Evolutionary conservation across 2,888 invertebrate genomes (phyloP), one percentile per base, ranked within the genome.

Genomic region (Camponotus fellah): DNA sequence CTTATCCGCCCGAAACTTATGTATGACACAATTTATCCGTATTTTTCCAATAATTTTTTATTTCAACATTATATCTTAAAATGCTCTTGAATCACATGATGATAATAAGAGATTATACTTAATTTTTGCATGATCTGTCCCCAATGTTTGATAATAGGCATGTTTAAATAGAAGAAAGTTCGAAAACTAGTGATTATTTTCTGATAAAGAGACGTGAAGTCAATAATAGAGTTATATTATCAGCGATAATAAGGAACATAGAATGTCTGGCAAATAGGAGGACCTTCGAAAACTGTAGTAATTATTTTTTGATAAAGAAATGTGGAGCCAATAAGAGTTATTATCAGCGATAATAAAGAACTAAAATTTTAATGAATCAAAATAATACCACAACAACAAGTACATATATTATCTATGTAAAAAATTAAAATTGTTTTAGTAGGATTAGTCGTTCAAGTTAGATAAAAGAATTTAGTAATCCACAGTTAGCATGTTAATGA

Each of bases 1-100:
- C 62, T 83, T 83, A 82, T 85, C 82, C 6, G 6, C 69, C 60
- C 32, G 76, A 56, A 79, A 80, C 60, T 37, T 21, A 40, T 34
- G 1, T 46, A 21, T 2, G 21, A 37, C 34, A 43, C 8, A 26
- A 69, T 26, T 17, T 62, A 5, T 46, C 43, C 8, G 40, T 58
- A 58, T 4, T 32, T 53, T 37, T 49, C 17, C 12, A 12, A 17
- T 9, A 62, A 71, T 71, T 34, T 34, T 71, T 34, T 34, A 6
- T 79, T 65, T 37, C 0, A 8, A 26, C 26, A 1, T 43, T 66
- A 34, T 43, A 46, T 66, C 26, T 66, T 12, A 9, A 66, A 2
- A 53, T 26, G 26, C 17, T 34, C 14, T 64, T 21, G 4, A 40
- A 26, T 66, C 9, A 9, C 26, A 37, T 14, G 17, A 49, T 40